A percentile compares a stretch with the other conserved stretches of the same genome.
phyloP scores from a whole-genome alignment of 2,113 vertebrate genomes.

The Lonchura striata region DNA sequence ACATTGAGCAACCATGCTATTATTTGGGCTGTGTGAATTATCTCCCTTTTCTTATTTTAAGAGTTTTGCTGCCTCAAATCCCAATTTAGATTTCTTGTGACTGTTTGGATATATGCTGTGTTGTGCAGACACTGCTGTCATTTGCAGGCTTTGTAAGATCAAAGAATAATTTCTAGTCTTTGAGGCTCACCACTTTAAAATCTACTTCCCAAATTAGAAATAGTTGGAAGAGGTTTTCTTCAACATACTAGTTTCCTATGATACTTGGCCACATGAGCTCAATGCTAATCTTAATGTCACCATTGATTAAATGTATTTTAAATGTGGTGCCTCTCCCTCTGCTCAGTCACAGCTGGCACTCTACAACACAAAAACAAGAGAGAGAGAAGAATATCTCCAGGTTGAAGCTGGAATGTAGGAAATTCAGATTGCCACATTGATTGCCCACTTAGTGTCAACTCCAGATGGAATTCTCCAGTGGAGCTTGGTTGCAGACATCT shows the following conservation, averaged over 20 bases:
- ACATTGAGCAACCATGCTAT: not conserved
- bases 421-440: not conserved
- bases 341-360: not conserved
- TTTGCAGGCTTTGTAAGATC: conserved; percentile 25
- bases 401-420: not conserved
- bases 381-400: not conserved
- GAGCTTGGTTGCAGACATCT: not conserved
- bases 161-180: conserved; percentile 3
- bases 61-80: not conserved
- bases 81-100: not conserved
- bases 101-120: not conserved
- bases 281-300: not conserved
- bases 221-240: not conserved
- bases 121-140: not conserved
- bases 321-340: not conserved
- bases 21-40: not conserved
- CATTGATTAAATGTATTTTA: not conserved
- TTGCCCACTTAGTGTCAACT: not conserved
- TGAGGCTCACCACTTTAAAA: conserved; percentile 18
- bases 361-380: not conserved
- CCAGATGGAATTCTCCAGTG: not conserved
- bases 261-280: not conserved
- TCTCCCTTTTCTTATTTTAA: not conserved
- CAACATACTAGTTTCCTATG: not conserved
- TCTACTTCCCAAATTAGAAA: not conserved